Percentiles rank a stretch among this genome's conserved stretches.
Evolutionary conservation across 2,797 vertebrate genomes (phyloP).

Genomic region (Pseudochirops corinnae): DNA sequence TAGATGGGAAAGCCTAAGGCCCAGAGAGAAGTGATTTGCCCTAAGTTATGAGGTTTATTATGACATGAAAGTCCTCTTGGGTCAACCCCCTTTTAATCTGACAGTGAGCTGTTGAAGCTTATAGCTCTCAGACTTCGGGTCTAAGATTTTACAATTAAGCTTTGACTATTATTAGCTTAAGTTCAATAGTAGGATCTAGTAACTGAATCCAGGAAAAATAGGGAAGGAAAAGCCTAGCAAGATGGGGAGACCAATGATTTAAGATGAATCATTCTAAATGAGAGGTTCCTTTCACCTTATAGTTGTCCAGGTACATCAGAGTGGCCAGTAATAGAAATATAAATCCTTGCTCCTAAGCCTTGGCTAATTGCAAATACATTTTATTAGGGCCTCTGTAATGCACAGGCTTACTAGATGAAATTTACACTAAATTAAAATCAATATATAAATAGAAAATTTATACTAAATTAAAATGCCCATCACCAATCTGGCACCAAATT

Average conservation of each 20-base stretch:
- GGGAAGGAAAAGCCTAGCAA: neutral
- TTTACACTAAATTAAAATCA: neutral
- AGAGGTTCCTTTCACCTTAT: neutral
- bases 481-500: neutral
- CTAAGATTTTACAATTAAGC: neutral
- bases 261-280: slow-evolving; percentile 1
- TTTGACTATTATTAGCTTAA: slow-evolving; percentile 19
- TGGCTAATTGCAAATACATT: neutral
- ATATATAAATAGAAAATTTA: neutral
- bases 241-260: neutral
- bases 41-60: slow-evolving; percentile 43
- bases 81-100: slow-evolving; percentile 52
- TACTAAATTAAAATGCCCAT: neutral
- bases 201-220: slow-evolving; percentile 21
- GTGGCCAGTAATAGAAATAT: neutral
- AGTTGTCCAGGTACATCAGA: slow-evolving; percentile 3
- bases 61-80: slow-evolving; percentile 43
- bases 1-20: neutral
- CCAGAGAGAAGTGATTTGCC: neutral
- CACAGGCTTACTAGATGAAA: neutral
- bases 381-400: neutral
- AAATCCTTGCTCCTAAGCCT: slow-evolving; percentile 10
- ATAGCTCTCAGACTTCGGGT: neutral
- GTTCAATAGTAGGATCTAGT: neutral
- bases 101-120: neutral